phyloP scores from a whole-genome alignment of 2,113 vertebrate species.

The Cervus canadensis region DNA sequence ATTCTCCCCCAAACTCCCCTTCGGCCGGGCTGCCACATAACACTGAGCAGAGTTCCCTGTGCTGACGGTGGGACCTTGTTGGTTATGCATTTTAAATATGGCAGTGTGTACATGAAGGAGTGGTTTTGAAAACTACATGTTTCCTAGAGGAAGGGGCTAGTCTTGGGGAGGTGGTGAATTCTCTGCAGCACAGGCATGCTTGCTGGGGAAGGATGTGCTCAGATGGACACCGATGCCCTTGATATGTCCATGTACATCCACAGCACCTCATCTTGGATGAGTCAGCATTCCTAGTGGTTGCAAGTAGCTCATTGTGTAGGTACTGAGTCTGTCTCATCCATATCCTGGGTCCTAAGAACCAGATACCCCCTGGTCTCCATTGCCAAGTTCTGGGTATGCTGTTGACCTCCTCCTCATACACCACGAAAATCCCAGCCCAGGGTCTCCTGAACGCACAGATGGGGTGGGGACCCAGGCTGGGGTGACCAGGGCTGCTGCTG shows the following conservation, averaged over 20 bases:
- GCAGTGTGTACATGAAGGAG: neutral
- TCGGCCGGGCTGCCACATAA: fast-evolving
- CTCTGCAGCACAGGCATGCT: neutral
- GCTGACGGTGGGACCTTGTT: neutral
- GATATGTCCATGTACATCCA: neutral
- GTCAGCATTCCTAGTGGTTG: neutral
- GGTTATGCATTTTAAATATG: neutral
- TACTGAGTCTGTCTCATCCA: neutral
- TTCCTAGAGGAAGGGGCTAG: neutral
- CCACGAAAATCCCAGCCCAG: neutral
- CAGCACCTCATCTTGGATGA: neutral
- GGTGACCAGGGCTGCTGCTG: neutral
- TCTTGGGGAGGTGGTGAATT: neutral
- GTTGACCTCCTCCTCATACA: neutral
- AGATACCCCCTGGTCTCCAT: neutral
- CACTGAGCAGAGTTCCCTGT: neutral
- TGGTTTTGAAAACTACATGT: neutral
- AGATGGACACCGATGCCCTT: too few relatives aligned
- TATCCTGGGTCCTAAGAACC: neutral
- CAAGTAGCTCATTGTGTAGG: neutral
- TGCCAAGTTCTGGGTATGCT: neutral
- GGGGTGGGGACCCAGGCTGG: neutral
- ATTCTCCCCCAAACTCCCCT: neutral
- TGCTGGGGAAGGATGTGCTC: neutral
- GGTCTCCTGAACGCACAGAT: neutral